Conservation (phyloP, 2,888 invertebrate species). For the Aleiodes alternator region DNA sequence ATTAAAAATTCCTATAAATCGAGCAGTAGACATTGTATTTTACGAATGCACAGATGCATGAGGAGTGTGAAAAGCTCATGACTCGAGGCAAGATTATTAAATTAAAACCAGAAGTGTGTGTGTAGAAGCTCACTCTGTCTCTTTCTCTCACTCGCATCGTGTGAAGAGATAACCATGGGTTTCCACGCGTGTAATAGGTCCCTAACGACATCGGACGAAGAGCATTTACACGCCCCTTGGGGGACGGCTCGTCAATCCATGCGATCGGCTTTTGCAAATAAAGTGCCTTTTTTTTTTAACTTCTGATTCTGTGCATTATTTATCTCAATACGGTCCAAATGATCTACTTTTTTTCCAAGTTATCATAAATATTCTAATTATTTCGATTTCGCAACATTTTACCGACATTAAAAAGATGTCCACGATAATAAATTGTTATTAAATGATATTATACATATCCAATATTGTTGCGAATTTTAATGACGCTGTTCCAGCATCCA, state of each 20-base stretch:
- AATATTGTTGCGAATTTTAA: too few relatives aligned
- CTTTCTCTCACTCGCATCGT: slow-evolving; percentile 30
- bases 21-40: too few relatives aligned
- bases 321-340: too few relatives aligned
- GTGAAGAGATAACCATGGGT: slow-evolving; percentile 59
- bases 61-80: slow-evolving; percentile 54
- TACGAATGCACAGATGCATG: neutral
- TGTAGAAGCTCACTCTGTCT: neutral
- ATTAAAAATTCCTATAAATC: too few relatives aligned
- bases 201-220: slow-evolving; percentile 57
- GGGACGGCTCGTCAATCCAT: slow-evolving; percentile 42
- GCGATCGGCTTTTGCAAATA: slow-evolving; percentile 34
- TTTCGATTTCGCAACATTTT: too few relatives aligned
- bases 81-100: slow-evolving; percentile 61
- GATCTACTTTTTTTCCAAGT: too few relatives aligned
- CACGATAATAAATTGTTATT: too few relatives aligned
- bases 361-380: too few relatives aligned
- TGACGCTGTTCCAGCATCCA: too few relatives aligned
- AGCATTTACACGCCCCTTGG: slow-evolving; percentile 53
- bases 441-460: too few relatives aligned
- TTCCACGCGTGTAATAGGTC: slow-evolving; percentile 57
- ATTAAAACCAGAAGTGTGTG: slow-evolving; percentile 59
- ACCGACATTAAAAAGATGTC: too few relatives aligned
- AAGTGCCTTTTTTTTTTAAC: neutral
- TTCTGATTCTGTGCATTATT: neutral